Conservation (phyloP, 2,888 invertebrate genomes). For the Belgica antarctica region DNA sequence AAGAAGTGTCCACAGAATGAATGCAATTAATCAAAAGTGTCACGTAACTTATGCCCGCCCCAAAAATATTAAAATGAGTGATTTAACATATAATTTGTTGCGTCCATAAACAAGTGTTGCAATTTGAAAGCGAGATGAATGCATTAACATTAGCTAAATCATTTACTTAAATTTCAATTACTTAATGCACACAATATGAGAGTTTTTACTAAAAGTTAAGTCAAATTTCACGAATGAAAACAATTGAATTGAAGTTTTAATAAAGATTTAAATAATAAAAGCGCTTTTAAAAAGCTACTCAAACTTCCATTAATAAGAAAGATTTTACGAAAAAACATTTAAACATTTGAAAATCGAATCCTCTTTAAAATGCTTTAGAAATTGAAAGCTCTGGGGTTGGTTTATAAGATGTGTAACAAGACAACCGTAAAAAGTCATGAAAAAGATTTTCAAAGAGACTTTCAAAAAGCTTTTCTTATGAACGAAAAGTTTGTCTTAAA, state of each 20-base stretch:
- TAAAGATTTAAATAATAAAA: not conserved
- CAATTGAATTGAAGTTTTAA: slow-evolving; percentile 12
- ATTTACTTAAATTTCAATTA: slow-evolving; percentile 22
- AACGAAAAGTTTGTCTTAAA: no score
- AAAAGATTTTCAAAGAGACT: slow-evolving; percentile 3
- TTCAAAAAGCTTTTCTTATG: not conserved
- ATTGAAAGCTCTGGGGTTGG: no score
- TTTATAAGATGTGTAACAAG: no score
- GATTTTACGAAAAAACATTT: not conserved
- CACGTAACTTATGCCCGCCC: no score
- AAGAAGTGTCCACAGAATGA: not conserved
- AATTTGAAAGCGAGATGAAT: slow-evolving; percentile 16
- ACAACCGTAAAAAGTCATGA: slow-evolving; percentile 5
- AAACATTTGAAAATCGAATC: not conserved
- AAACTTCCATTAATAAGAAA: slow-evolving; percentile 15
- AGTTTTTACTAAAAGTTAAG: not conserved
- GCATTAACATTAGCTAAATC: not conserved
- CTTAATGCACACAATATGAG: not conserved
- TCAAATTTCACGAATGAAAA: not conserved
- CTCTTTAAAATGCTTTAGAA: slow-evolving; percentile 9
- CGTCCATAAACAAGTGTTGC: slow-evolving; percentile 6
- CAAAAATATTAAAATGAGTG: slow-evolving; percentile 18
- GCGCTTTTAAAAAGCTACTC: not conserved
- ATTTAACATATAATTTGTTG: slow-evolving; percentile 3
- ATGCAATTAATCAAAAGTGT: no score